Conservation (phyloP, 2,797 vertebrate genomes). For the Coregonus suidteri region DNA sequence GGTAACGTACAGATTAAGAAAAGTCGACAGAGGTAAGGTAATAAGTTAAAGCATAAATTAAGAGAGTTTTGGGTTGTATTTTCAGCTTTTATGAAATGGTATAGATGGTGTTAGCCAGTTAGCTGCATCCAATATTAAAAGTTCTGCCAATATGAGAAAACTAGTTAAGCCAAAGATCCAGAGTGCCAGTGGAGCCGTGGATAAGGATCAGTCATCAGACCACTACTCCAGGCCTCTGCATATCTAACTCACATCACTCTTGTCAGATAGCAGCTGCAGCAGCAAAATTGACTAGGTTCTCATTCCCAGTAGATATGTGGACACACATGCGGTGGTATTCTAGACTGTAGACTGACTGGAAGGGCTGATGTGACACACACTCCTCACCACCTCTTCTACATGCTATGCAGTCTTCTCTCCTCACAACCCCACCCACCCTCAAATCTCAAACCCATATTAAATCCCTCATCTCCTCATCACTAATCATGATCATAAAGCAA, state of each 20-base stretch:
- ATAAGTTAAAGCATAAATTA: not conserved
- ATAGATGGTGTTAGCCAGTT: not conserved
- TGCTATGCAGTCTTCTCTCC: not conserved
- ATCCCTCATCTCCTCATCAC: conserved; percentile 6
- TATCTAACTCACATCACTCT: conserved; percentile 57
- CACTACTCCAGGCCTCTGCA: conserved; percentile 49
- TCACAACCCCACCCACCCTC: not conserved
- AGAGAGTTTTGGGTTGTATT: not conserved
- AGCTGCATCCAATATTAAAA: not conserved
- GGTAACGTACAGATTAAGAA: not conserved
- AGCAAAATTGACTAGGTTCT: conserved; percentile 36
- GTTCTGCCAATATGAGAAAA: not conserved
- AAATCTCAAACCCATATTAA: not conserved
- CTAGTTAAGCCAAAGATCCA: conserved; percentile 6
- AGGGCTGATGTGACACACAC: not conserved
- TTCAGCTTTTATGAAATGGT: not conserved
- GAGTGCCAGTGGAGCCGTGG: conserved; percentile 35
- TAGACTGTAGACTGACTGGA: not conserved
- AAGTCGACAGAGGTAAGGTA: not conserved
- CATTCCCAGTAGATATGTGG: conserved; percentile 3
- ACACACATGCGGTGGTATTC: not conserved
- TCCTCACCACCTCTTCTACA: not conserved
- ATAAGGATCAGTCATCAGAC: conserved; percentile 58
- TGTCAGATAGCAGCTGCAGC: conserved; percentile 48
- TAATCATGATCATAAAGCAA: conserved; percentile 21